A percentile compares a stretch with the other conserved stretches of the same genome.
These are phyloP conservation scores for Didymodactylos carnosus DNA, from an alignment of 2,888 invertebrate species.

Conservation along the genomic window DNA sequence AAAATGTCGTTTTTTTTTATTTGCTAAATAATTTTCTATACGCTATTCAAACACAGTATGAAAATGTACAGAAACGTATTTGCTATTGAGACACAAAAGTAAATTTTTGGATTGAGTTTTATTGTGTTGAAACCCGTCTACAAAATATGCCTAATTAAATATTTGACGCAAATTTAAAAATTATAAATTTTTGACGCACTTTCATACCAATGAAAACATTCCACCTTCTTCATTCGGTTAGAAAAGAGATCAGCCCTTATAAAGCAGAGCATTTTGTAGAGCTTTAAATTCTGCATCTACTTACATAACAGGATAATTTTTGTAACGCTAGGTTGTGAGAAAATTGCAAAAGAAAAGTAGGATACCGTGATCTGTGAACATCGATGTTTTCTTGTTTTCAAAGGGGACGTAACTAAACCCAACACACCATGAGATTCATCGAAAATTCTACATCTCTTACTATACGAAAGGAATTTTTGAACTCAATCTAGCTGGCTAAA, in stretches of 20 bases:
- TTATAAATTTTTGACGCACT: not conserved
- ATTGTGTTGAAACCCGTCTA: not conserved
- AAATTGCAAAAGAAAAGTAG: not conserved
- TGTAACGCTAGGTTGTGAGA: not conserved
- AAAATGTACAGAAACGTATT: not conserved
- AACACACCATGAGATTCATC: not conserved
- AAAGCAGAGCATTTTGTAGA: not conserved
- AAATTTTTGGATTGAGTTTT: not conserved
- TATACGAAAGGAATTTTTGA: not conserved
- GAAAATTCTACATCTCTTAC: not conserved
- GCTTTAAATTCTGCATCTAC: not conserved
- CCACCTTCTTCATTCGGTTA: not conserved
- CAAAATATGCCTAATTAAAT: not conserved
- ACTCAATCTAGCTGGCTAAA: not conserved
- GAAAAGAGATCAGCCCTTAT: not conserved
- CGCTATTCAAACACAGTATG: not conserved
- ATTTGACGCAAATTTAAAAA: too few species aligned
- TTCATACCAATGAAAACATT: not conserved
- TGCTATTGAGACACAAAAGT: not conserved
- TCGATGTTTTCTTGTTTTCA: not conserved
- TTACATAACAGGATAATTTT: not conserved
- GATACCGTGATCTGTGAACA: not conserved
- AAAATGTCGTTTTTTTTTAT: not conserved
- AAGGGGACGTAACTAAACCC: not conserved
- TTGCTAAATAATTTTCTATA: not conserved